These are phyloP conservation scores for Lasaia peninsularis DNA, from an alignment of 1,140 invertebrate species.

Conservation along the genomic window DNA sequence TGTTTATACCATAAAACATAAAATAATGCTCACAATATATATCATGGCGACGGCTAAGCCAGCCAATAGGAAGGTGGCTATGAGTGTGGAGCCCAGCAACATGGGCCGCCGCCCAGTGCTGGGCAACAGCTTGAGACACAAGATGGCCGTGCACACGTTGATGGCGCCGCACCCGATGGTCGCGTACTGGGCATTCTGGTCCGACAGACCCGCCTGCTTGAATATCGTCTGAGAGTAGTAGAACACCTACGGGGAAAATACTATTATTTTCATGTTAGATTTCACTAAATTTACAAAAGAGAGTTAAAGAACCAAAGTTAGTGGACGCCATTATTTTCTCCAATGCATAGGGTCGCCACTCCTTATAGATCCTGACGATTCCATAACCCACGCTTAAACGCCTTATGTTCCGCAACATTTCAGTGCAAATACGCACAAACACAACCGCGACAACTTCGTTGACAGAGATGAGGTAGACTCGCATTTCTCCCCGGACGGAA, in stretches of 20 bases:
- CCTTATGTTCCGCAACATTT: no score
- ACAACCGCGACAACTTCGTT: no score
- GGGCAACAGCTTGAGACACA: conserved; percentile 80
- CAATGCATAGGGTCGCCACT: no score
- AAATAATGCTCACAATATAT: conserved; percentile 77
- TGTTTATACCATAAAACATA: background rate
- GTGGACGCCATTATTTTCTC: no score
- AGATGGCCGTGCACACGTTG: conserved; percentile 83
- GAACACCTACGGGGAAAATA: conserved; percentile 80
- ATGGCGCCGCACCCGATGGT: conserved; percentile 84
- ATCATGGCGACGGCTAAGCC: conserved; percentile 77
- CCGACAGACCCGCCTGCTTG: conserved; percentile 79
- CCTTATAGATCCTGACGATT: no score
- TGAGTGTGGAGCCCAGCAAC: conserved; percentile 78
- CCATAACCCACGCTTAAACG: no score
- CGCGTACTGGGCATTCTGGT: conserved; percentile 79
- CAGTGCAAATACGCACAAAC: no score
- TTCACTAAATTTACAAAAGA: no score
- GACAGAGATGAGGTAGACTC: no score
- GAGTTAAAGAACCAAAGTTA: no score
- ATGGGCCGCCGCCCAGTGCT: conserved; percentile 77
- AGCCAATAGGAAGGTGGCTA: conserved; percentile 75
- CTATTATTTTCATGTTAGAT: no score
- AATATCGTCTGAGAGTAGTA: conserved; percentile 89
- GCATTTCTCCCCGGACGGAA: no score